These are phyloP conservation scores for Drosophila jambulina DNA, from an alignment of 1,140 invertebrate species.

Conservation along the genomic window DNA sequence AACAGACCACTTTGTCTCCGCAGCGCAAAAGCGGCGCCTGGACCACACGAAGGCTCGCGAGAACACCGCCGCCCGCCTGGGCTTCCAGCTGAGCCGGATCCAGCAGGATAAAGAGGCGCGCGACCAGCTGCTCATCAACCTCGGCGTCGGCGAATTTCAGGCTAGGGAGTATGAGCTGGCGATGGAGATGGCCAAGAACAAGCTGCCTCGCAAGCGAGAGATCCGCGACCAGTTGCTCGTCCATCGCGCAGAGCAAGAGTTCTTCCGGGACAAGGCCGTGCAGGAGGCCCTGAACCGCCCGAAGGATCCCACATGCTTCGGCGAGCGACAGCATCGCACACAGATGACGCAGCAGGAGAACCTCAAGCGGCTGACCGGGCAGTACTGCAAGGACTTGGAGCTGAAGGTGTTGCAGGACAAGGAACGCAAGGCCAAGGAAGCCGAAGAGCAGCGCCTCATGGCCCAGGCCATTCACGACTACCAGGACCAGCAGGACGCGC, in stretches of 20 bases:
- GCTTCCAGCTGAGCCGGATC: slow-evolving; percentile 40
- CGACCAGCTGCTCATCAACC: slow-evolving; percentile 50
- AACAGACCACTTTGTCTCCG: slow-evolving; percentile 15
- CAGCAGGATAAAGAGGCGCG: slow-evolving; percentile 42
- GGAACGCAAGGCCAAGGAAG: neutral
- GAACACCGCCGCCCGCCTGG: slow-evolving; percentile 29
- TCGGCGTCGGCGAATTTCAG: slow-evolving; percentile 50
- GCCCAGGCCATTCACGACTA: slow-evolving; percentile 25
- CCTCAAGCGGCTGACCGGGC: slow-evolving; percentile 1
- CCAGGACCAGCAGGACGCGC: slow-evolving; percentile 36
- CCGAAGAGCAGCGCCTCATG: slow-evolving; percentile 45
- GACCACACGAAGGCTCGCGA: slow-evolving; percentile 39
- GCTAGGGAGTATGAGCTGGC: slow-evolving; percentile 38
- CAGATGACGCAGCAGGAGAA: neutral
- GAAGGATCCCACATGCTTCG: slow-evolving; percentile 55
- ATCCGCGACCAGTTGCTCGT: slow-evolving; percentile 50
- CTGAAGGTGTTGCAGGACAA: slow-evolving; percentile 14
- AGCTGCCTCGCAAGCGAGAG: slow-evolving; percentile 28
- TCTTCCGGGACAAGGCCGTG: slow-evolving; percentile 37
- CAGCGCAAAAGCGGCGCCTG: slow-evolving; percentile 3
- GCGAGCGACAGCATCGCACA: slow-evolving; percentile 52
- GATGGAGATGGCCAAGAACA: slow-evolving; percentile 15
- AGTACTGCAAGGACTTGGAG: slow-evolving; percentile 16
- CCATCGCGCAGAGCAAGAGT: slow-evolving; percentile 54
- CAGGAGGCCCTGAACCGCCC: slow-evolving; percentile 6